These are phyloP conservation scores for Heliconius hermathena DNA, from an alignment of 1,140 invertebrate genomes.

Conservation along the genomic window DNA sequence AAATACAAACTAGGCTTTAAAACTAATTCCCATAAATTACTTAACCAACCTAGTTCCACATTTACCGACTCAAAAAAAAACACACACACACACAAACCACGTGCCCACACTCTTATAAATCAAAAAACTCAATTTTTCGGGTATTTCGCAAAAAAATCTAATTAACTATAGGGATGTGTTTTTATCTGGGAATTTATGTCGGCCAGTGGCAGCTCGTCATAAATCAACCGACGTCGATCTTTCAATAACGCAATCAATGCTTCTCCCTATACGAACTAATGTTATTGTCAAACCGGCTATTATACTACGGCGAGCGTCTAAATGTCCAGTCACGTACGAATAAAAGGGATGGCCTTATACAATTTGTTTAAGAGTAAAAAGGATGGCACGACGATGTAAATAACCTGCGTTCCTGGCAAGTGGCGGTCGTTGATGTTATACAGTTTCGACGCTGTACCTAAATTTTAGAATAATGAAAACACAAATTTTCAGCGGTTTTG, in stretches of 20 bases:
- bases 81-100: background rate
- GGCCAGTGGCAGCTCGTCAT: slow-evolving; percentile 56
- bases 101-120: background rate
- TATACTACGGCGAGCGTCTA: slow-evolving; percentile 63
- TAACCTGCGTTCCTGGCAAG: slow-evolving; percentile 29
- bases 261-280: slow-evolving; percentile 71
- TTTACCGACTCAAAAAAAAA: background rate
- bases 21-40: background rate
- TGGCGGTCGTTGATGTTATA: slow-evolving; percentile 1
- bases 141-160: slow-evolving; percentile 21
- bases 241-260: slow-evolving; percentile 80
- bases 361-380: slow-evolving; percentile 25
- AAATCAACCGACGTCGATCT: slow-evolving; percentile 73
- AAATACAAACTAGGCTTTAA: background rate
- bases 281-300: slow-evolving; percentile 78
- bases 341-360: slow-evolving; percentile 41
- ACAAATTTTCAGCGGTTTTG: background rate
- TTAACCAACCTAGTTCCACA: background rate
- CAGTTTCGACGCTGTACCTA: slow-evolving; percentile 5
- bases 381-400: slow-evolving; percentile 33
- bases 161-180: slow-evolving; percentile 24
- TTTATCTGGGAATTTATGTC: slow-evolving; percentile 38
- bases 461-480: slow-evolving; percentile 3
- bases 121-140: slow-evolving; percentile 8
- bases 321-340: slow-evolving; percentile 74